A percentile compares a stretch with the other conserved stretches of the same genome.
Evolutionary conservation across 2,113 vertebrate genomes (phyloP).

Genomic region (Colossoma macropomum): DNA sequence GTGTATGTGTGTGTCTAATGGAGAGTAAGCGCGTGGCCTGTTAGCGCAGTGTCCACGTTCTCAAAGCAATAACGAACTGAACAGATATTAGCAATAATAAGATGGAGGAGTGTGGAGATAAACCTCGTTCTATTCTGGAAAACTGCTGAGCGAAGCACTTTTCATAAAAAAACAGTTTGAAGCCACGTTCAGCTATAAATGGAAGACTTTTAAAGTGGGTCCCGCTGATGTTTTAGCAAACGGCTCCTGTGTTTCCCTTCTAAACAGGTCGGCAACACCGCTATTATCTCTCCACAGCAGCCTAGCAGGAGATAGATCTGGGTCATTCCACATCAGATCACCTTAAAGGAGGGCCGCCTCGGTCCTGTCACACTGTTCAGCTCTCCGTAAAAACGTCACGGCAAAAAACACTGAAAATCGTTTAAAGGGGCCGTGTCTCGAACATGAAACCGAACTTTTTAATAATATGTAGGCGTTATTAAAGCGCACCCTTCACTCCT

Average conservation of each 20-base stretch:
- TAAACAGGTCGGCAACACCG: background rate
- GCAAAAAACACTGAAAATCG: no score
- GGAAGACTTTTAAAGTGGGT: background rate
- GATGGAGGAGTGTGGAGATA: background rate
- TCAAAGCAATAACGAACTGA: slow-evolving; percentile 30
- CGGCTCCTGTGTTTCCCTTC: background rate
- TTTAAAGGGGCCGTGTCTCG: no score
- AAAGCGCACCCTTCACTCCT: no score
- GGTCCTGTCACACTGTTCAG: background rate
- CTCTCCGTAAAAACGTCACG: no score
- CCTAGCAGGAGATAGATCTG: background rate
- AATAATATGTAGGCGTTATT: no score
- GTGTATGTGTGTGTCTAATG: slow-evolving; percentile 38
- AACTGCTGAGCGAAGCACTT: background rate
- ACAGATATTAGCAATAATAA: slow-evolving; percentile 26
- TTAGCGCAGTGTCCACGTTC: slow-evolving; percentile 12
- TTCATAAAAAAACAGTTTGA: background rate
- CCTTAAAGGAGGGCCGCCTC: background rate
- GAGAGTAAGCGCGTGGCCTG: slow-evolving; percentile 3
- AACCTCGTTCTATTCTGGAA: background rate
- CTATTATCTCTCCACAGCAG: background rate
- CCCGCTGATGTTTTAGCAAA: background rate
- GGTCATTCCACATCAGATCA: background rate
- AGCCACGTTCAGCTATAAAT: no score
- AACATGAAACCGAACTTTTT: no score